Evolutionary conservation across 2,797 vertebrate genomes (phyloP).

Genomic region (Channallabes apus): DNA sequence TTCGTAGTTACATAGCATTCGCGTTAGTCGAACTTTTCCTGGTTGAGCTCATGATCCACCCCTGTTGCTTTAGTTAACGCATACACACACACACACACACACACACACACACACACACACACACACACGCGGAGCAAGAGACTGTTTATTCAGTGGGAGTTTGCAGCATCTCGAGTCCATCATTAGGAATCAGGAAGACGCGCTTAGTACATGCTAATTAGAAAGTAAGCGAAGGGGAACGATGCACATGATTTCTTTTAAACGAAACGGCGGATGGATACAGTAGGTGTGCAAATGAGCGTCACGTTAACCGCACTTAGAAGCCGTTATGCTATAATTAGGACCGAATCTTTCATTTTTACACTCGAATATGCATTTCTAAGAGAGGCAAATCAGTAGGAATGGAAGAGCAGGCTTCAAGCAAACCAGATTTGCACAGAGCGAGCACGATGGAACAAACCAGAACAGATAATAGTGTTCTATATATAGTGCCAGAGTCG

Average conservation of each 20-base stretch:
- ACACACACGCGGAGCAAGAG: conserved; percentile 30
- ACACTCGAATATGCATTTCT: background rate
- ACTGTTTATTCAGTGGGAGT: conserved; percentile 62
- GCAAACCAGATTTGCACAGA: background rate
- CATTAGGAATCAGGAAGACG: conserved; percentile 64
- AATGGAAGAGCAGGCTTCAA: background rate
- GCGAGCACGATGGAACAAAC: background rate
- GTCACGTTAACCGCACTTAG: background rate
- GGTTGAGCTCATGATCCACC: background rate
- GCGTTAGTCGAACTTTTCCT: background rate
- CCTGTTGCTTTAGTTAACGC: conserved; percentile 11
- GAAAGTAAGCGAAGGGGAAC: conserved; percentile 55
- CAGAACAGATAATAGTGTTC: background rate
- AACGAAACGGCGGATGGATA: conserved; percentile 20
- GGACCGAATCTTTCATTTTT: background rate
- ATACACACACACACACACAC: background rate
- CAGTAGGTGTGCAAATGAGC: conserved; percentile 11
- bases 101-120: background rate
- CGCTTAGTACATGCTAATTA: conserved; percentile 76
- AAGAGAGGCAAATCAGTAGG: background rate
- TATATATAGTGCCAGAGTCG: conserved; percentile 6
- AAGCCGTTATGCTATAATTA: conserved; percentile 18
- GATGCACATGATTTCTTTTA: conserved; percentile 16
- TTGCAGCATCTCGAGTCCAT: conserved; percentile 63
- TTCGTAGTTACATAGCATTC: too few relatives aligned